phyloP scores from a whole-genome alignment of 2,888 invertebrate genomes.

The Gibbula magus region DNA sequence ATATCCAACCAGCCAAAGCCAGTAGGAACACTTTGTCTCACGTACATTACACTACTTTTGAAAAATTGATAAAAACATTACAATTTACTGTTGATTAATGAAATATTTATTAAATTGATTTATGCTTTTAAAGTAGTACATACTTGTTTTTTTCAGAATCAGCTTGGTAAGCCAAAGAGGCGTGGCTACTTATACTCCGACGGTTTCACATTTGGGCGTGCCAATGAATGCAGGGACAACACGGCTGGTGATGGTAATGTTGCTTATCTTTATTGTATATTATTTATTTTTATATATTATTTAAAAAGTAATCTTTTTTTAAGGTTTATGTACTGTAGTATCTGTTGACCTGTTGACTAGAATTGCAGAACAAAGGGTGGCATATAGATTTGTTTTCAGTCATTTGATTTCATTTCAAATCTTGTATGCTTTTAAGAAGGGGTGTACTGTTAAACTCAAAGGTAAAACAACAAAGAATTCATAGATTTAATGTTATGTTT shows the following conservation, averaged over 20 bases:
- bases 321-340: no score
- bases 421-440: neutral
- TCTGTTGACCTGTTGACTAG: no score
- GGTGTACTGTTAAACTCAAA: neutral
- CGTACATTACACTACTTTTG: no score
- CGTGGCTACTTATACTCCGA: conserved; percentile 62
- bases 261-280: neutral
- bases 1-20: no score
- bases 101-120: neutral
- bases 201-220: conserved; percentile 61
- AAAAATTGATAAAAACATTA: neutral
- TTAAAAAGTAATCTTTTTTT: no score
- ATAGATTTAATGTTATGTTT: neutral
- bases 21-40: no score
- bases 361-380: neutral
- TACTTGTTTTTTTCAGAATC: conserved; percentile 47
- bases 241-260: conserved; percentile 67
- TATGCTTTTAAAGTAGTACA: neutral
- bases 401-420: neutral
- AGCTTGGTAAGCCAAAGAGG: conserved; percentile 65
- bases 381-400: neutral
- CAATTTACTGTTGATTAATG: neutral
- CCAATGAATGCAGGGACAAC: conserved; percentile 61
- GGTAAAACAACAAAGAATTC: no score
- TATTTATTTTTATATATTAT: neutral